Conservation (phyloP, 2,113 vertebrate species). For the Bos indicus region DNA sequence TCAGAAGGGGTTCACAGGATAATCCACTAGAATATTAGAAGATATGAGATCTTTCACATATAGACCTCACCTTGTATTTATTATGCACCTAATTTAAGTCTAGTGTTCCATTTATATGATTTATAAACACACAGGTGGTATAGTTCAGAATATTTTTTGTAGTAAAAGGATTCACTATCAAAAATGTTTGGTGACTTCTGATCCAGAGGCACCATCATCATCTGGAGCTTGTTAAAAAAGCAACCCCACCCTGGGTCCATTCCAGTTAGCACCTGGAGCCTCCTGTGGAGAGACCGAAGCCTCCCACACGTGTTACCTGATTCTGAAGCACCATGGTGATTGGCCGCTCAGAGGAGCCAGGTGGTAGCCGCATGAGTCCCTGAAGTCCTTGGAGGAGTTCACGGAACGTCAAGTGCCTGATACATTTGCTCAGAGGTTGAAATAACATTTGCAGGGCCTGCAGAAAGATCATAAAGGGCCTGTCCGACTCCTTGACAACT, state of each 20-base stretch:
- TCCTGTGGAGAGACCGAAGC: neutral
- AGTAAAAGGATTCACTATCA: neutral
- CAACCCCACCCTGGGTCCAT: neutral
- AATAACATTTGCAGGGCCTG: constrained; percentile 91
- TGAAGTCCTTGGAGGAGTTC: constrained; percentile 88
- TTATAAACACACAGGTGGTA: neutral
- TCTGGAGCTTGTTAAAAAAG: neutral
- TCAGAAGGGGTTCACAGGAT: neutral
- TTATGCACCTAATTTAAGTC: neutral
- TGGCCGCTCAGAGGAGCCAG: constrained; percentile 72
- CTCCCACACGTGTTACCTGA: constrained; percentile 80
- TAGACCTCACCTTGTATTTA: neutral
- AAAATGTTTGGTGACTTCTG: neutral
- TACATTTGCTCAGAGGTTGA: constrained; percentile 82
- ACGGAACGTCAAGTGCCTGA: constrained; percentile 86
- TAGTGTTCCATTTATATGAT: neutral
- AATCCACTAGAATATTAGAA: neutral
- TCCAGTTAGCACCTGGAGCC: neutral
- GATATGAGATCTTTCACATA: neutral
- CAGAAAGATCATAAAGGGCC: neutral
- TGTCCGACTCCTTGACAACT: neutral
- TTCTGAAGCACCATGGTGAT: constrained; percentile 90
- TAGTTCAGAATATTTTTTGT: neutral
- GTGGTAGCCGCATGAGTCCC: constrained; percentile 79
- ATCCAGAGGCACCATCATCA: neutral